A percentile compares a stretch with the other conserved stretches of the same genome.
Evolutionary conservation across 2,797 vertebrate genomes (phyloP).

Genomic region (Rallus crepitans): DNA sequence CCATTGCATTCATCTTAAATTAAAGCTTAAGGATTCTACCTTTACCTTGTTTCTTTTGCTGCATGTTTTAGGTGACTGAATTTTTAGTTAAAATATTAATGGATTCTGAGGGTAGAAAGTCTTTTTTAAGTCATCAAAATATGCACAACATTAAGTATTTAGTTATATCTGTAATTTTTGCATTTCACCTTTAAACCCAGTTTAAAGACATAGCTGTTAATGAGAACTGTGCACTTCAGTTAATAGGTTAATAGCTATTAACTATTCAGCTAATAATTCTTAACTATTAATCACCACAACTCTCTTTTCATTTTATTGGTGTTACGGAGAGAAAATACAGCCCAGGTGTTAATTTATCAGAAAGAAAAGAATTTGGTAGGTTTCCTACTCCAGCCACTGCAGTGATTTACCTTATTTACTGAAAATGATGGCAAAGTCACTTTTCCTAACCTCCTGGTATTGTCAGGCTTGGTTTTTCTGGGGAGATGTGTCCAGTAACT

Average conservation of each 20-base stretch:
- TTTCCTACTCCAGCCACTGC: constrained; percentile 35
- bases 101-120: constrained; percentile 81
- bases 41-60: constrained; percentile 85
- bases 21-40: constrained; percentile 93
- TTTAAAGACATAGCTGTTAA: constrained; percentile 83
- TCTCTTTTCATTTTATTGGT: constrained; percentile 79
- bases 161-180: constrained; percentile 84
- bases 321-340: constrained; percentile 77
- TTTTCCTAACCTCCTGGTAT: background rate
- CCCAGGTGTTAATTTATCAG: constrained; percentile 78
- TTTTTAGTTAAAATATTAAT: constrained; percentile 91
- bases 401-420: background rate
- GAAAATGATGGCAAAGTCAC: background rate
- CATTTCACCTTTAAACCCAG: constrained; percentile 84
- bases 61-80: constrained; percentile 88
- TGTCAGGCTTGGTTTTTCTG: background rate
- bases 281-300: constrained; percentile 84
- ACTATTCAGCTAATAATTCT: constrained; percentile 86
- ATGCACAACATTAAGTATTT: constrained; percentile 86
- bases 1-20: constrained; percentile 92
- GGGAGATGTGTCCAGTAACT: background rate
- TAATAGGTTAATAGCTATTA: constrained; percentile 88
- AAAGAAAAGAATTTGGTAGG: constrained; percentile 57
- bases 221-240: constrained; percentile 84
- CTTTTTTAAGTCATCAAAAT: constrained; percentile 84